These are phyloP conservation scores for Macrotrachela quadricornifera DNA, from an alignment of 1,140 invertebrate species.

Conservation along the genomic window DNA sequence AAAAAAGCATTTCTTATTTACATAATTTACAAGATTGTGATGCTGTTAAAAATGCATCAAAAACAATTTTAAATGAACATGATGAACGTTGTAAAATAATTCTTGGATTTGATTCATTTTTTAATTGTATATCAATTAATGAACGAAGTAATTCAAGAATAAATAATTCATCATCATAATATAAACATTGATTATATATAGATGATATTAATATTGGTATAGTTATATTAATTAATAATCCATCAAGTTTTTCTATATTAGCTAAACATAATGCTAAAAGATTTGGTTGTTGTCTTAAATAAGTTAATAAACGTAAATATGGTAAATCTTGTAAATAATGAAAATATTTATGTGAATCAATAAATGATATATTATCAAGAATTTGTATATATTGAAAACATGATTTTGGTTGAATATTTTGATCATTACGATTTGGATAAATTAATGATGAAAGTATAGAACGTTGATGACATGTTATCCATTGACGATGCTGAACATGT, in stretches of 20 bases:
- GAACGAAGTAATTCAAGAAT: constrained; percentile 53
- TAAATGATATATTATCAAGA: not conserved
- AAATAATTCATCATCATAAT: constrained; percentile 55
- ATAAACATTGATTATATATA: constrained; percentile 56
- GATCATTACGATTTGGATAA: not conserved
- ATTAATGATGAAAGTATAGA: not conserved
- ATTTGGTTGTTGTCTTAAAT: constrained; percentile 52
- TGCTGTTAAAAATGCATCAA: too few relatives aligned
- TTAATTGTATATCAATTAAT: constrained; percentile 59
- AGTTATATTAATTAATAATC: constrained; percentile 20
- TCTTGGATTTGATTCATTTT: constrained; percentile 26
- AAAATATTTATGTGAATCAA: constrained; percentile 6
- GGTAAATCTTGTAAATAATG: constrained; percentile 40
- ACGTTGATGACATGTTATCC: not conserved
- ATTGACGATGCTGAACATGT: constrained; percentile 1
- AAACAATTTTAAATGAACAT: too few relatives aligned
- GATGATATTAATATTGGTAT: constrained; percentile 47
- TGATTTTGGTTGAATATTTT: constrained; percentile 3
- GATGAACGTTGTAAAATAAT: constrained; percentile 31
- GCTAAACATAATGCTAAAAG: constrained; percentile 54
- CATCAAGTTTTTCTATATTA: constrained; percentile 43
- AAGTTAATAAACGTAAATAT: constrained; percentile 54
- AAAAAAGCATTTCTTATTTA: constrained; percentile 49
- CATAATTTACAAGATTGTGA: constrained; percentile 38
- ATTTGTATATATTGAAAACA: too few relatives aligned